Conservation (phyloP, 2,888 invertebrate genomes). For the Sphaerophoria rueppellii region DNA sequence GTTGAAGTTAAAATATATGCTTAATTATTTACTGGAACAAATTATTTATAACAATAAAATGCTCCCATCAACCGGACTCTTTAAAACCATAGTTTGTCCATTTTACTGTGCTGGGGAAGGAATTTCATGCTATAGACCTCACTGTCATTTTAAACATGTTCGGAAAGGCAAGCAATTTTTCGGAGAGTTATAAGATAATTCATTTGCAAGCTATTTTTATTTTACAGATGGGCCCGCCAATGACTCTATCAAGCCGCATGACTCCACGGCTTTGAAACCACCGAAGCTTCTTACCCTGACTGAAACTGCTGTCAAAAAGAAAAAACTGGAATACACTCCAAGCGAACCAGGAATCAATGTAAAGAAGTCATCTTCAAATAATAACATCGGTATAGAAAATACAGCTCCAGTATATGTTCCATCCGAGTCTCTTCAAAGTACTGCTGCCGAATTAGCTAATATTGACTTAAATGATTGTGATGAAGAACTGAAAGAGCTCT, state of each 20-base stretch:
- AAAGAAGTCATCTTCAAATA: slow-evolving; percentile 67
- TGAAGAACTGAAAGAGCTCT: slow-evolving; percentile 76
- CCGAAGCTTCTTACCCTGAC: slow-evolving; percentile 79
- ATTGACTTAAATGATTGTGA: slow-evolving; percentile 75
- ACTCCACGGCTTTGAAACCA: slow-evolving; percentile 76
- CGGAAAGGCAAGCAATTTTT: slow-evolving; percentile 85
- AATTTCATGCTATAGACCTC: slow-evolving; percentile 92
- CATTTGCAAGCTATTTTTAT: slow-evolving; percentile 45
- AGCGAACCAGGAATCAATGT: slow-evolving; percentile 80
- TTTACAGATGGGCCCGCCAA: slow-evolving; percentile 75
- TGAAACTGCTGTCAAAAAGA: slow-evolving; percentile 76
- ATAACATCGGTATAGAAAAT: slow-evolving; percentile 34
- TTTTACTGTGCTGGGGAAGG: slow-evolving; percentile 87
- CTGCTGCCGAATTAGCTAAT: slow-evolving; percentile 53
- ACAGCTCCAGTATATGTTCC: slow-evolving; percentile 80
- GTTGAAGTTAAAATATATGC: background rate
- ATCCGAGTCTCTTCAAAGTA: slow-evolving; percentile 61
- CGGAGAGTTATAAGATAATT: background rate
- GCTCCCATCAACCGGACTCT: slow-evolving; percentile 95
- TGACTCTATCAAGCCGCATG: slow-evolving; percentile 75
- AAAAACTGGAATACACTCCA: slow-evolving; percentile 81
- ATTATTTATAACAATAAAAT: slow-evolving; percentile 83
- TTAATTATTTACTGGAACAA: background rate
- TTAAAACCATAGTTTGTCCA: slow-evolving; percentile 93
- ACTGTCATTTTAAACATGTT: slow-evolving; percentile 95